Base-by-base conservation (phyloP, 2,797 vertebrate species). In the Denticeps clupeoides region DNA sequence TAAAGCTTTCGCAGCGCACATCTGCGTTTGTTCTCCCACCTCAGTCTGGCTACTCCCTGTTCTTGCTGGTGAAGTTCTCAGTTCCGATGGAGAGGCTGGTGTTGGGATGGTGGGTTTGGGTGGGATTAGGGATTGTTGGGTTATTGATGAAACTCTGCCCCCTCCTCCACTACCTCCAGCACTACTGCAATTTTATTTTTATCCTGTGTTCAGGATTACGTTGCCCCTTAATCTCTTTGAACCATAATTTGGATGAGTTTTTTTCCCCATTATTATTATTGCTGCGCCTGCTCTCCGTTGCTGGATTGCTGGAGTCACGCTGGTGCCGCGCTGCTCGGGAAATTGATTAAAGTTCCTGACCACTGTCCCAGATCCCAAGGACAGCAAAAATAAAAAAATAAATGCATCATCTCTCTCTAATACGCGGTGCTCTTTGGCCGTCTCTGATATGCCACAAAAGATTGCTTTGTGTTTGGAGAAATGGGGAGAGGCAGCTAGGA, bases 221-320 rank as follows among this genome's bases (percentile, higher is more conserved):
- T 69, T 40, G 63, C 63, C 65, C 63, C n/a, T n/a, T 84, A 86
- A 87, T 87, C 83, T 78, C 76, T 82, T 84, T 79, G 72, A 58
- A 71, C 60, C 71, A 79, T 86, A 84, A 84, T 82, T 86, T 79
- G 75, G 80, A 84, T 83, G 82, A 81, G 64, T 80, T 82, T 83
- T 61, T 72, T 75, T 55, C n/a, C n/a, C n/a, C 59, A 71, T 81
- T 82, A 76, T 81, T 82, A 80, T 82, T 85, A 68, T 64, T 81
- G 65, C 72, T 63, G 59, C 71, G 72, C 78, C 67, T 31, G 65
- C 73, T 64, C 64, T 55, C 63, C 63, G 69, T 35, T 13, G 59
- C 69, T 61, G 72, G 67, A 75, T 72, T 69, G 65, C 60, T 16
- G 7, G 12, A 35, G 32, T 35, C 64, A 55, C 58, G 46, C 55